Evolutionary conservation across 1,140 invertebrate genomes (phyloP).

Genomic region (Cherax quadricarinatus): DNA sequence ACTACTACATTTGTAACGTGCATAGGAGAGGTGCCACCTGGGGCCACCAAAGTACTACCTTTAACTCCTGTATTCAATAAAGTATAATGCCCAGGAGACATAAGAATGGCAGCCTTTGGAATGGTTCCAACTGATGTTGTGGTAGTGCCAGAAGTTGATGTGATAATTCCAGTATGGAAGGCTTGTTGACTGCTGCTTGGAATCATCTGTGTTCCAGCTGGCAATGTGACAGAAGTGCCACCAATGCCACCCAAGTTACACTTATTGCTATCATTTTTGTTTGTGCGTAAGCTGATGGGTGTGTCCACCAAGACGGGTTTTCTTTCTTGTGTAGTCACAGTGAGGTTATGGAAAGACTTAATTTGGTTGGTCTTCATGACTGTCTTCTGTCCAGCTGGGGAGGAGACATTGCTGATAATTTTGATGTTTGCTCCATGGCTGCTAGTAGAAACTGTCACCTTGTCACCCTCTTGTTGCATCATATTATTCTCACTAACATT

Average conservation of each 20-base stretch:
- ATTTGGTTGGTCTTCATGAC: constrained; percentile 69
- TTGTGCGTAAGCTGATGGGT: constrained; percentile 28
- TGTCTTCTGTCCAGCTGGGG: constrained; percentile 47
- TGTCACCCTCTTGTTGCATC: constrained; percentile 16
- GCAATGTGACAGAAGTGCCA: constrained; percentile 14
- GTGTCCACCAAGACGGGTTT: constrained; percentile 30
- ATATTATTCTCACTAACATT: constrained; percentile 37
- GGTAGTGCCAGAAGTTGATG: constrained; percentile 38
- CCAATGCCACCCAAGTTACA: background rate
- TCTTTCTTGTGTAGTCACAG: constrained; percentile 58
- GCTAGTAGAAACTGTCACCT: background rate
- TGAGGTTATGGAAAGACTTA: constrained; percentile 66
- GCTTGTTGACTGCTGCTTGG: constrained; percentile 42
- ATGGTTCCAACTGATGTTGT: constrained; percentile 33
- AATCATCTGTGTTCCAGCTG: constrained; percentile 45
- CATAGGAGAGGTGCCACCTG: constrained; percentile 54
- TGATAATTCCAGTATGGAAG: constrained; percentile 42
- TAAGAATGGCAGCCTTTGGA: constrained; percentile 68
- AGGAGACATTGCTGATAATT: constrained; percentile 66
- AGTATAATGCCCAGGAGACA: constrained; percentile 64
- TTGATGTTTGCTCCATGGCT: constrained; percentile 49
- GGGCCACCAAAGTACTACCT: constrained; percentile 55
- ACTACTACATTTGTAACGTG: constrained; percentile 69
- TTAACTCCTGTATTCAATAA: constrained; percentile 64
- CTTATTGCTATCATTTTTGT: constrained; percentile 43